Evolutionary conservation across 2,888 invertebrate species (phyloP).

Genomic region (Acleris cristana): DNA sequence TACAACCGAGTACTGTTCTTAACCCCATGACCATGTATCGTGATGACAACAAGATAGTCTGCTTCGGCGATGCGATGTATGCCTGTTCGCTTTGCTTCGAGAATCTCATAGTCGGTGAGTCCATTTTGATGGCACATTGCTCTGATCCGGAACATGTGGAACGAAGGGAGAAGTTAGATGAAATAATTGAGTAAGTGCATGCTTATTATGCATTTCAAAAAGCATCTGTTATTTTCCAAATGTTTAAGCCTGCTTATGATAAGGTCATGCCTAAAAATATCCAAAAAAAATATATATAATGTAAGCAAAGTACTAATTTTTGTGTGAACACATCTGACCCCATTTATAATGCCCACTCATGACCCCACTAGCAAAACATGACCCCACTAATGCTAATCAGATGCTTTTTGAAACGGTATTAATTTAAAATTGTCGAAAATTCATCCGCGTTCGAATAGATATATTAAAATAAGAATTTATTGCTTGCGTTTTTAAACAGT

Average conservation of each 20-base stretch:
- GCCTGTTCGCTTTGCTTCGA: slow-evolving; percentile 77
- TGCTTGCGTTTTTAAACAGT: slow-evolving; percentile 3
- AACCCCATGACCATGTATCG: slow-evolving; percentile 78
- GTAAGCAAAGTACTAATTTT: not conserved
- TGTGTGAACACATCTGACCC: not conserved
- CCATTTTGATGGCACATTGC: slow-evolving; percentile 72
- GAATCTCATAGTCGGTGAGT: slow-evolving; percentile 71
- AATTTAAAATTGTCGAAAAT: slow-evolving; percentile 6
- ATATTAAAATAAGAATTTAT: not conserved
- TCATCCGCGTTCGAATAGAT: not conserved
- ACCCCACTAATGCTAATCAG: not conserved
- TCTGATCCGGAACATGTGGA: slow-evolving; percentile 59
- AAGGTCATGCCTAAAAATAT: too few relatives aligned
- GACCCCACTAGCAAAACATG: not conserved
- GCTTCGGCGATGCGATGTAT: slow-evolving; percentile 74
- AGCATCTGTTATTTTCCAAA: slow-evolving; percentile 18
- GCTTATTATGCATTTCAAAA: slow-evolving; percentile 39
- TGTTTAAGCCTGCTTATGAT: not conserved
- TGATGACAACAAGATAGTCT: slow-evolving; percentile 77
- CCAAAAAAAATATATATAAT: not conserved
- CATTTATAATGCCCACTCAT: not conserved
- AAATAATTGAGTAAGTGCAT: slow-evolving; percentile 59
- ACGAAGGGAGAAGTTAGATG: slow-evolving; percentile 57
- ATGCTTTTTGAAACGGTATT: slow-evolving; percentile 19
- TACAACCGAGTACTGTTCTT: slow-evolving; percentile 73